Percentiles rank a stretch among this genome's conserved stretches.
phyloP scores from a whole-genome alignment of 2,888 invertebrate species.

The Helicoverpa assulta region DNA sequence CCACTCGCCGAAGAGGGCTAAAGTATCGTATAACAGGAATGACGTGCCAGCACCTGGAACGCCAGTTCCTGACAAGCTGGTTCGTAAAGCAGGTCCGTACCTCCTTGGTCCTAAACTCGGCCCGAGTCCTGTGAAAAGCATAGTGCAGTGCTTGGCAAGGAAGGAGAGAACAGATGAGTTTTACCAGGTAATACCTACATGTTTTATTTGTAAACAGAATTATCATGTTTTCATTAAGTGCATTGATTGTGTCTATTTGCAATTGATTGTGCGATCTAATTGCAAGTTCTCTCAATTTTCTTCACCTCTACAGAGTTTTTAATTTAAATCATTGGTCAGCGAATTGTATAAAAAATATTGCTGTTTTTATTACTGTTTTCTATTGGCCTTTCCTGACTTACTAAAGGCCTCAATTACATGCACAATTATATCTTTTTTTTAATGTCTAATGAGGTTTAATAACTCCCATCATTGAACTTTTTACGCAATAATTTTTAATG shows the following conservation, averaged over 20 bases:
- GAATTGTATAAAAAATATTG: neutral
- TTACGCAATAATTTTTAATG: constrained; percentile 10
- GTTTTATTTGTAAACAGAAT: constrained; percentile 22
- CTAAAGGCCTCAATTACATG: neutral
- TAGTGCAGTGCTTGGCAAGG: constrained; percentile 93
- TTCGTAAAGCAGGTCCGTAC: constrained; percentile 92
- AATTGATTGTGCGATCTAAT: neutral
- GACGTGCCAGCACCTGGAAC: constrained; percentile 88
- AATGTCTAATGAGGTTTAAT: neutral
- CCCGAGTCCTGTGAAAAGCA: constrained; percentile 93
- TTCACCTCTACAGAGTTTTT: neutral
- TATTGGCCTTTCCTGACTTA: neutral
- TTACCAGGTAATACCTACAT: constrained; percentile 86
- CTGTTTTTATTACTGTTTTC: neutral
- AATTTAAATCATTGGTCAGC: constrained; percentile 4
- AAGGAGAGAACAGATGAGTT: constrained; percentile 93
- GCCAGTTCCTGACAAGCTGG: constrained; percentile 86
- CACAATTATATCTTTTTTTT: constrained; percentile 5
- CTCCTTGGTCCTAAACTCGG: constrained; percentile 93
- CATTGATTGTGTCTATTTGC: neutral
- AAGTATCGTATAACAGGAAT: constrained; percentile 76
- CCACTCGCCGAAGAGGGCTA: constrained; percentile 72
- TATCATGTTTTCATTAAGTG: neutral
- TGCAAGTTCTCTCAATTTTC: constrained; percentile 1
- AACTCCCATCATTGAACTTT: neutral